Conservation (phyloP, 2,888 invertebrate species). For the Dorcus parallelipipedus region DNA sequence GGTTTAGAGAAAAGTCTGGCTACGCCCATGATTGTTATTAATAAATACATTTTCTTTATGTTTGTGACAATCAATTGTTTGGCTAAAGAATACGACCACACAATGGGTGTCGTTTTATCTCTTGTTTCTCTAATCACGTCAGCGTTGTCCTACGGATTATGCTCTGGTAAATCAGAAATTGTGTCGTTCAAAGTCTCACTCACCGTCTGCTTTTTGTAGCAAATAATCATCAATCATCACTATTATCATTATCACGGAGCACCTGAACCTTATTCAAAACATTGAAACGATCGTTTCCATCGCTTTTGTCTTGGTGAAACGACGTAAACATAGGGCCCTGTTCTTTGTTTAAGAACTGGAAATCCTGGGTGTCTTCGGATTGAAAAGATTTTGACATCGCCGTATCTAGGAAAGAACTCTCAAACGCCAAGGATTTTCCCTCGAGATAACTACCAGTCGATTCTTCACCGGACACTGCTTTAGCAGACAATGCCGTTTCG, state of each 20-base stretch:
- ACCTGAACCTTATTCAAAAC: conserved; percentile 57
- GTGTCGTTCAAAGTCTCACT: conserved; percentile 30
- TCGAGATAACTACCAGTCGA: conserved; percentile 42
- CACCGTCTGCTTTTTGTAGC: conserved; percentile 20
- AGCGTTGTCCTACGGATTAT: conserved; percentile 25
- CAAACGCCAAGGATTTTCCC: conserved; percentile 17
- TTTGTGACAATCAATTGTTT: no score
- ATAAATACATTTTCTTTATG: no score
- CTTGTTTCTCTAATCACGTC: conserved; percentile 29
- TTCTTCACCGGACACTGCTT: conserved; percentile 54
- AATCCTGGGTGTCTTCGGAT: conserved; percentile 43
- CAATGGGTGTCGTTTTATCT: background rate
- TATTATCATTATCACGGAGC: conserved; percentile 57
- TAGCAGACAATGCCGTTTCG: conserved; percentile 49
- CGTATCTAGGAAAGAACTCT: conserved; percentile 11
- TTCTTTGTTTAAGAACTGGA: conserved; percentile 52
- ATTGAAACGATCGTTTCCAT: conserved; percentile 54
- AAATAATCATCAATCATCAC: conserved; percentile 43
- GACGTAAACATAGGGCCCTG: conserved; percentile 65
- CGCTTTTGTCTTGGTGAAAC: conserved; percentile 61
- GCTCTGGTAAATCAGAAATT: conserved; percentile 38
- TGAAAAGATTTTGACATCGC: conserved; percentile 49
- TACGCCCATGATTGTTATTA: no score
- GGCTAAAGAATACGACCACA: no score
- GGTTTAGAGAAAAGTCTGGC: no score